Conservation (phyloP, 2,888 invertebrate species). For the Helicoverpa assulta region DNA sequence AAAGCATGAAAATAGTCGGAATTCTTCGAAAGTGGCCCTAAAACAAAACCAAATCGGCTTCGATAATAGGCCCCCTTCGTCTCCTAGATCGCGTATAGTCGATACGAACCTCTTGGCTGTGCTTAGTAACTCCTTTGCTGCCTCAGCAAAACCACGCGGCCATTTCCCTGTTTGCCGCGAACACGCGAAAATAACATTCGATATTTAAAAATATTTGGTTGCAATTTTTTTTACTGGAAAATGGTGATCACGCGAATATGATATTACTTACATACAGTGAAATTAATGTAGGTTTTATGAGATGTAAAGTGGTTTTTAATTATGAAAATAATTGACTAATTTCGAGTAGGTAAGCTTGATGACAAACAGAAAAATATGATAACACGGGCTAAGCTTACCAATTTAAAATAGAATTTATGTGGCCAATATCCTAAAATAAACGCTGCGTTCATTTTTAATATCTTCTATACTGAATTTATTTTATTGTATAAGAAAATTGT, state of each 20-base stretch:
- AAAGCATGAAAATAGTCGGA: too few species aligned
- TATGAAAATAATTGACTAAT: not conserved
- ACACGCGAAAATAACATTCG: conserved; percentile 57
- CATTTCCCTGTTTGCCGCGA: conserved; percentile 35
- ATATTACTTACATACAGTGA: conserved; percentile 11
- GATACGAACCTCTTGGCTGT: conserved; percentile 50
- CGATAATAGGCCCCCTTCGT: conserved; percentile 48
- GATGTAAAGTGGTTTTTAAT: not conserved
- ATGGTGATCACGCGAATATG: conserved; percentile 28
- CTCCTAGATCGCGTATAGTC: conserved; percentile 63
- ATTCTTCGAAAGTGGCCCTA: not conserved
- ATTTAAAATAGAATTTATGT: too few species aligned
- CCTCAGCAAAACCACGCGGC: conserved; percentile 43
- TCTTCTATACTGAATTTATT: too few species aligned
- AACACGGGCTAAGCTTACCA: too few species aligned
- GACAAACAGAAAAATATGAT: too few species aligned
- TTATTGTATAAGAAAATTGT: too few species aligned
- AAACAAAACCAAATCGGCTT: not conserved
- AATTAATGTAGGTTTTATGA: not conserved
- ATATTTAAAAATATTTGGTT: conserved; percentile 3
- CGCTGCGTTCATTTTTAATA: too few species aligned
- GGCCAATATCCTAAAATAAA: too few species aligned
- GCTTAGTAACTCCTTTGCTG: conserved; percentile 56
- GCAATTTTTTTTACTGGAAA: conserved; percentile 5
- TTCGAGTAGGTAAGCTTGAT: too few species aligned